Evolutionary conservation across 2,113 vertebrate species (phyloP), one percentile per base, ranked within the genome.

Genomic region (Rhinopomastus cyanomelas): DNA sequence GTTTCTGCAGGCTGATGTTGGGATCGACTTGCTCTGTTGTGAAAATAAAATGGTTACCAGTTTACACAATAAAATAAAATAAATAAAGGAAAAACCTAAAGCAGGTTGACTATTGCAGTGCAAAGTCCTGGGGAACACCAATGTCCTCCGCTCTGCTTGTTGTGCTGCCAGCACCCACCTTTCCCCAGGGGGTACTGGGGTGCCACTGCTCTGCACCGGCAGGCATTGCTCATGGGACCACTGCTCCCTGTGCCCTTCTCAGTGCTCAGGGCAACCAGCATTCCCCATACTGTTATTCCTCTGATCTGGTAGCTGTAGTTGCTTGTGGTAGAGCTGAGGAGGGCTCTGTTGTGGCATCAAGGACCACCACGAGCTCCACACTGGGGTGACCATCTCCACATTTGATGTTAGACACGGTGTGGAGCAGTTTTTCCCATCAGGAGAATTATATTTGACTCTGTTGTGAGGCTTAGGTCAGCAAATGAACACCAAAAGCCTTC

Each of bases 21-120:
- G 80, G 89, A 82, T 86, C 80, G 68, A 84, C 60, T 74, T 88
- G 79, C 89, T 89, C 86, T 96, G 71, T 77, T 96, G 90, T 92
- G 88, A 76, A 91, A 53, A 32, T 81, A 73, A 57, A 69, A 68
- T 53, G 49, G 27, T 78, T 89, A 72, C 68, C 72, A 3, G 4
- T 96, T 97, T 95, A 92, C 74, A 92, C 80, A 97, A 96, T 93
- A 74, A 97, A 96, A 94, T 74, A 90, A 87, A 36, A 68, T 32
- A 21, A 16, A 32, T 5, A 14, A 65, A 89, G 20, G 56, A 61
- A 6, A 53, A n/a, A n/a, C 3, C 23, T 18, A 23, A 71, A 72
- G 29, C 29, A 91, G 81, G 83, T 62, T 26, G 57, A 87, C 36
- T 96, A 49, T 25, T 75, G 90, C 80, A 87, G 81, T 46, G 72